phyloP scores from a whole-genome alignment of 2,888 invertebrate species.

The Lasioglossum lativentre region DNA sequence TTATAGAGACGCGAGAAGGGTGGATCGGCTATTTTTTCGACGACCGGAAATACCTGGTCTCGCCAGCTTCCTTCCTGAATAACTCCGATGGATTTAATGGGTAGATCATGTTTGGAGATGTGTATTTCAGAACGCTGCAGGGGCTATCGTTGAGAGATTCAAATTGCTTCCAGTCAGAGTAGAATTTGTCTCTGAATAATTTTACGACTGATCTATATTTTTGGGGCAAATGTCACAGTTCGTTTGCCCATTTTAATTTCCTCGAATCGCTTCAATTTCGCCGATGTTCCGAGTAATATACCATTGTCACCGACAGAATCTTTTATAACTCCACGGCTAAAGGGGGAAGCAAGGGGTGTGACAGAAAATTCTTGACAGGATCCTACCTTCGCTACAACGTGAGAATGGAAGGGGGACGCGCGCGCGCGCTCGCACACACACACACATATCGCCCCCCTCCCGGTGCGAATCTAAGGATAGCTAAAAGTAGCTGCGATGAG shows the following conservation, averaged over 20 bases:
- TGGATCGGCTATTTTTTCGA: not conserved
- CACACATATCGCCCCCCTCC: not conserved
- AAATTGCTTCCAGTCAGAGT: not conserved
- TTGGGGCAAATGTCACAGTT: no score
- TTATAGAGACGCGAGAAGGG: not conserved
- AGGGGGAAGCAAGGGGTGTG: not conserved
- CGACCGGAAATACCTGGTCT: constrained; percentile 1
- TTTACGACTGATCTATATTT: no score
- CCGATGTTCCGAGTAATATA: not conserved
- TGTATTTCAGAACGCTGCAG: no score
- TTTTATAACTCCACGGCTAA: not conserved
- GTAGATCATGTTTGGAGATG: no score
- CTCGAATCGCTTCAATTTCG: not conserved
- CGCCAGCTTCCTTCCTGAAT: not conserved
- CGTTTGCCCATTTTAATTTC: not conserved
- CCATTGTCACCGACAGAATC: constrained; percentile 28
- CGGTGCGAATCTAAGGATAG: constrained; percentile 25
- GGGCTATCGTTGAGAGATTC: no score
- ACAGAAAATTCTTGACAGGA: constrained; percentile 31
- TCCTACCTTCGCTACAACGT: constrained; percentile 29
- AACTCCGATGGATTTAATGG: not conserved
- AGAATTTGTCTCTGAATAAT: no score
- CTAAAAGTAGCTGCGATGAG: constrained; percentile 47
- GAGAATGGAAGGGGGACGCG: not conserved
- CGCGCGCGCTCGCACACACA: not conserved